These are phyloP conservation scores for Cinclus cinclus DNA, from an alignment of 2,113 vertebrate genomes.

Conservation along the genomic window DNA sequence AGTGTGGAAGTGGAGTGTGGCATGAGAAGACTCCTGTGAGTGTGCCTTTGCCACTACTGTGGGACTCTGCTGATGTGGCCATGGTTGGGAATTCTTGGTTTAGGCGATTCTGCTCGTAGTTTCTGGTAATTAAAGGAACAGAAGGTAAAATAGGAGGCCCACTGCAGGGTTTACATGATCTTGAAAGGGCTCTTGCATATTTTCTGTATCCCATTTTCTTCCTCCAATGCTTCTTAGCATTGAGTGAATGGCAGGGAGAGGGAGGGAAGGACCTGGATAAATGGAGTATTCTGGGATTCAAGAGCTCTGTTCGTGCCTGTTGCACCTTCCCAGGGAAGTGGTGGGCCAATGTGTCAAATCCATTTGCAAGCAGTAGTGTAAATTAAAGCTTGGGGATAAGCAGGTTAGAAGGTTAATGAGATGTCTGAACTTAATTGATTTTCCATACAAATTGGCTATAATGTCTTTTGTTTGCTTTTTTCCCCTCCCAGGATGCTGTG, in stretches of 20 bases:
- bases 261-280: neutral
- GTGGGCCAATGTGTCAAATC: slow-evolving; percentile 3
- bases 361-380: slow-evolving; percentile 10
- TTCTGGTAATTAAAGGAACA: slow-evolving; percentile 10
- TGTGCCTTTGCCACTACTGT: fast-evolving
- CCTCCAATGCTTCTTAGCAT: neutral
- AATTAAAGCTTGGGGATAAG: slow-evolving; percentile 36
- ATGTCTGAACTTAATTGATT: slow-evolving; percentile 53
- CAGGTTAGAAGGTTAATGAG: slow-evolving; percentile 56
- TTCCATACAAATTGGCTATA: slow-evolving; percentile 39
- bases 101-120: neutral
- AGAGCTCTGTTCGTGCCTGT: neutral
- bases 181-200: neutral
- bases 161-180: neutral
- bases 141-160: slow-evolving; percentile 28
- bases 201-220: slow-evolving; percentile 27
- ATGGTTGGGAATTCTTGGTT: neutral
- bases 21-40: neutral
- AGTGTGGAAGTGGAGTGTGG: neutral
- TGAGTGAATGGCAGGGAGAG: neutral
- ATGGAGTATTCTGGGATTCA: neutral
- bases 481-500: neutral
- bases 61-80: neutral
- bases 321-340: slow-evolving; percentile 9
- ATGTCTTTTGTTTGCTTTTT: slow-evolving; percentile 26